A percentile compares a stretch with the other conserved stretches of the same genome.
Conservation (phyloP, 2,888 invertebrate species). For the Mactromeris polynyma region DNA sequence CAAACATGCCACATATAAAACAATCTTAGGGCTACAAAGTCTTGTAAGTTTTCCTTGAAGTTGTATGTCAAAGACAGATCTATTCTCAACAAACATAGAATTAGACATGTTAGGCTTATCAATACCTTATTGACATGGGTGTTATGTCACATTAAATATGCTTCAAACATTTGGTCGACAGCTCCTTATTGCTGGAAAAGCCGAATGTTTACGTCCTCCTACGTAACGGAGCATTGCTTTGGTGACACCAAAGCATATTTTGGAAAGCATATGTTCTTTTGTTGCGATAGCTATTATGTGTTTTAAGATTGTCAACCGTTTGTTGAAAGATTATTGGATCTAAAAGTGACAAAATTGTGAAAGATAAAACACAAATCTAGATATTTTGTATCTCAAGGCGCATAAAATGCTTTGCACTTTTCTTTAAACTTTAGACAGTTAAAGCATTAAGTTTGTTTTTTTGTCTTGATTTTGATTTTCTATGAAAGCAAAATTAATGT, state of each 20-base stretch:
- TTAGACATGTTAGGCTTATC: not conserved
- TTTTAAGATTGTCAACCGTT: slow-evolving; percentile 34
- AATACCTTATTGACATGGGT: not conserved
- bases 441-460: not conserved
- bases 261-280: slow-evolving; percentile 15
- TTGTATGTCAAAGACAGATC: not conserved
- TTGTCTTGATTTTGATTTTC: not conserved
- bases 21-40: not conserved
- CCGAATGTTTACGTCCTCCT: slow-evolving; percentile 2
- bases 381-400: not conserved
- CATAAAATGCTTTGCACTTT: not conserved
- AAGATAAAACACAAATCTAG: slow-evolving; percentile 18
- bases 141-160: slow-evolving; percentile 18
- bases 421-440: not conserved
- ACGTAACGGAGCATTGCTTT: not conserved
- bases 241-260: slow-evolving; percentile 33
- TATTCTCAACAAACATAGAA: not conserved
- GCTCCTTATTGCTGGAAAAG: slow-evolving; percentile 28
- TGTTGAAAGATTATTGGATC: slow-evolving; percentile 38
- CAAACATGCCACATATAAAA: not conserved
- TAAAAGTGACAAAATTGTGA: slow-evolving; percentile 40
- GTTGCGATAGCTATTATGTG: not conserved
- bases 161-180: slow-evolving; percentile 10
- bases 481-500: not conserved
- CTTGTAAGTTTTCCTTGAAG: not conserved